phyloP scores from a whole-genome alignment of 35 echinoderm and acorn worm genomes.

The Acanthaster planci region DNA sequence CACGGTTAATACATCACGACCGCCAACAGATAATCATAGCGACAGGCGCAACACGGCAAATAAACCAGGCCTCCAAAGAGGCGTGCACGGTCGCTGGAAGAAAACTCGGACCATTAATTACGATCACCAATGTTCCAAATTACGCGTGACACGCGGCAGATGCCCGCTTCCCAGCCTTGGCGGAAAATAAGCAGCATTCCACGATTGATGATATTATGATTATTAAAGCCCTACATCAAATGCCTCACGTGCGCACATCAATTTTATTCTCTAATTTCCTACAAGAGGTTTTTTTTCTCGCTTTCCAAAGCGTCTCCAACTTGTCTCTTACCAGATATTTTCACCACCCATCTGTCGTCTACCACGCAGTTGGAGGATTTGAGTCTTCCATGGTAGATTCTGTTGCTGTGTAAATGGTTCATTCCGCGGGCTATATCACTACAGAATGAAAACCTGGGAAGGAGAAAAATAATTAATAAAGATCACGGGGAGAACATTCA shows the following conservation, averaged over 20 bases:
- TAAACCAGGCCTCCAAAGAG: no score
- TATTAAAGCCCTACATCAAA: constrained; percentile 13
- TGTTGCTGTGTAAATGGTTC: constrained; percentile 87
- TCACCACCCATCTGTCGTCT: constrained; percentile 99
- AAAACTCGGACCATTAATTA: no score
- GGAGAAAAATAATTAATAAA: constrained; percentile 4
- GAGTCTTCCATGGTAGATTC: constrained; percentile 81
- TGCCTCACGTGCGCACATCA: constrained; percentile 20
- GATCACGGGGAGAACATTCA: no score
- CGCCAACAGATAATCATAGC: no score
- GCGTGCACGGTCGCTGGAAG: no score
- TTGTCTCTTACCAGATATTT: constrained; percentile 79
- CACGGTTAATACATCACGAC: no score
- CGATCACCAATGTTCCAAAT: no score
- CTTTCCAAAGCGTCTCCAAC: no score
- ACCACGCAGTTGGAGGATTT: constrained; percentile 98
- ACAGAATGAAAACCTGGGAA: constrained; percentile 97
- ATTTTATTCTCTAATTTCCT: not conserved
- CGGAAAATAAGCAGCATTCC: not conserved
- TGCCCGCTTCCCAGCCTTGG: no score
- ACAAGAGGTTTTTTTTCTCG: no score
- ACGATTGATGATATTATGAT: not conserved
- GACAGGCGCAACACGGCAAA: no score
- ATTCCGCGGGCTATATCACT: constrained; percentile 91
- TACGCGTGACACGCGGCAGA: no score